These are phyloP conservation scores for Catharus ustulatus DNA, from an alignment of 2,797 vertebrate genomes.

Conservation along the genomic window DNA sequence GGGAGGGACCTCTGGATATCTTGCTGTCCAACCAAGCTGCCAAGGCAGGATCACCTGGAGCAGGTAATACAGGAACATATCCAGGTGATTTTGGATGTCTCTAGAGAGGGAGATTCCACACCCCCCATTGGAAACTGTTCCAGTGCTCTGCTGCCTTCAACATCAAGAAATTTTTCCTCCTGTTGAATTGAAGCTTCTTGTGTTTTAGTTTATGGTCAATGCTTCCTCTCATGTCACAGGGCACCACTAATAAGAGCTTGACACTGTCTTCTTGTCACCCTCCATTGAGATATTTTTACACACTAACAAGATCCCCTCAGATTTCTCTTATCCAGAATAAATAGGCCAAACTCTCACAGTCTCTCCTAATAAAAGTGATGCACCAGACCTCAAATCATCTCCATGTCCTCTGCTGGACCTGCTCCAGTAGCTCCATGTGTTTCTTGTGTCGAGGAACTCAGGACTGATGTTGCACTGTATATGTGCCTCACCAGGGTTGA, in stretches of 20 bases:
- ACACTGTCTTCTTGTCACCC: neutral
- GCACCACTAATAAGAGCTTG: too few species aligned
- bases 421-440: neutral
- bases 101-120: neutral
- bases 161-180: neutral
- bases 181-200: neutral
- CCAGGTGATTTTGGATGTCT: neutral
- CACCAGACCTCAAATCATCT: neutral
- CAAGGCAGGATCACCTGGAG: too few species aligned
- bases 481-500: neutral
- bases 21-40: too few species aligned
- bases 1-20: neutral
- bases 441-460: neutral
- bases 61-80: neutral
- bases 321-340: neutral
- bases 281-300: neutral
- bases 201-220: neutral
- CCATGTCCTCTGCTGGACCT: neutral
- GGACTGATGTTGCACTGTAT: neutral
- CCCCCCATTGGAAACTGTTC: fast-evolving
- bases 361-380: too few species aligned
- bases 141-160: neutral
- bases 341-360: too few species aligned
- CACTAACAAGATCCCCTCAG: neutral
- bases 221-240: neutral